These are phyloP conservation scores for Rhinoraja longicauda DNA, from an alignment of 2,797 vertebrate species.

Conservation along the genomic window DNA sequence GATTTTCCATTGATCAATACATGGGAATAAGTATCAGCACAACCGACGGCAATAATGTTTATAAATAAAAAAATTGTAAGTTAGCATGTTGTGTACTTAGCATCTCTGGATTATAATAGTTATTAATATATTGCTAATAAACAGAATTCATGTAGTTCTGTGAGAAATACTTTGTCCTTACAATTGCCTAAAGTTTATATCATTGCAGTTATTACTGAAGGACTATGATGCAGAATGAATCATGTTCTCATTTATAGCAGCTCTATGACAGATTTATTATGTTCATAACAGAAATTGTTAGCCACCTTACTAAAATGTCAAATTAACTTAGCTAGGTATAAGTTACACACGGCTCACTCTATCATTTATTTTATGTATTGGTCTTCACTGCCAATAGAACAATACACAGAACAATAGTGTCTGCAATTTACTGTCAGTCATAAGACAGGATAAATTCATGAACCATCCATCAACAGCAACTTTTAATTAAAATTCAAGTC, in stretches of 20 bases:
- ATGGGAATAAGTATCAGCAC: slow-evolving; percentile 51
- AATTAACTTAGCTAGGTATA: background rate
- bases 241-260: slow-evolving; percentile 1
- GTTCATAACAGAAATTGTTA: background rate
- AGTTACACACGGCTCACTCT: background rate
- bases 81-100: background rate
- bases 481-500: background rate
- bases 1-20: background rate
- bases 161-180: slow-evolving; percentile 15
- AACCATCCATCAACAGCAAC: background rate
- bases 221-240: background rate
- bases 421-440: background rate
- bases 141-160: background rate
- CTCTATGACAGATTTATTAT: background rate
- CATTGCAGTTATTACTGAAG: background rate
- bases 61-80: slow-evolving; percentile 30
- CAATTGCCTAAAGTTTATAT: background rate
- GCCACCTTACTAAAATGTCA: background rate
- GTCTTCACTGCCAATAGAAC: background rate
- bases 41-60: slow-evolving; percentile 68
- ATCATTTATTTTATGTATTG: background rate
- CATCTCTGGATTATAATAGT: slow-evolving; percentile 31
- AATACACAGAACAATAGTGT: background rate
- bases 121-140: slow-evolving; percentile 15
- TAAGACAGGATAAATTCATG: background rate